Evolutionary conservation across 2,113 vertebrate genomes (phyloP), one percentile per base, ranked within the genome.

Genomic region (Cololabis saira): DNA sequence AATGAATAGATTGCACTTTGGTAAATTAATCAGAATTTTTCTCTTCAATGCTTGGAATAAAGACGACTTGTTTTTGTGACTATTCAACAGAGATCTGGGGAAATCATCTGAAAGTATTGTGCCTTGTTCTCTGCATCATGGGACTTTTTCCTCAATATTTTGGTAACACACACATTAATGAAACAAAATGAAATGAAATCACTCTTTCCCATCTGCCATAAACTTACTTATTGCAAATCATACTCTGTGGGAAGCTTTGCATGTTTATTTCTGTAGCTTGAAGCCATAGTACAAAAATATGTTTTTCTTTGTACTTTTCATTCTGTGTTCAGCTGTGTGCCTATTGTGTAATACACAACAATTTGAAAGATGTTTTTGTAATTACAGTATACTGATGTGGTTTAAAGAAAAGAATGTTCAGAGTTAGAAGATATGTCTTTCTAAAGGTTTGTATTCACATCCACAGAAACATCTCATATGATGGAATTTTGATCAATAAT

Each of bases 401-500:
- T 30, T 69, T n/a, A 53, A 6, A 58, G 12, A 16, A 19, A 60
- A 47, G 43, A 76, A 0, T 30, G 17, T 56, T 19, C 61, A 13
- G 21, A 48, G 14, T 44, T n/a, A 59, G 18, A 59, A 33, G 30
- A 41, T 8, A 45, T 19, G 12, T 18, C 5, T 17, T 7, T 50
- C 16, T 12, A 4, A 21, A 11, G 4, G n/a, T 9, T 5, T 44
- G 44, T 17, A 44, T 12, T 2, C 27, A 41, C 53, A 50, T 15
- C 0, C 43, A 40, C 50, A 43, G 30, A 24, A 19, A 16, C 19
- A 43, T 68, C 52, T 52, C 13, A 57, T 59, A 11, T 50, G 21
- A 51, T 37, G 41, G 18, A 67, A 8, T 19, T 7, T 7, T 30
- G n/a, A 61, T 76, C 40, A 55, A 73, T 69, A 61, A 71, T 69